Evolutionary conservation across 2,797 vertebrate species (phyloP).

Genomic region (Miichthys miiuy): DNA sequence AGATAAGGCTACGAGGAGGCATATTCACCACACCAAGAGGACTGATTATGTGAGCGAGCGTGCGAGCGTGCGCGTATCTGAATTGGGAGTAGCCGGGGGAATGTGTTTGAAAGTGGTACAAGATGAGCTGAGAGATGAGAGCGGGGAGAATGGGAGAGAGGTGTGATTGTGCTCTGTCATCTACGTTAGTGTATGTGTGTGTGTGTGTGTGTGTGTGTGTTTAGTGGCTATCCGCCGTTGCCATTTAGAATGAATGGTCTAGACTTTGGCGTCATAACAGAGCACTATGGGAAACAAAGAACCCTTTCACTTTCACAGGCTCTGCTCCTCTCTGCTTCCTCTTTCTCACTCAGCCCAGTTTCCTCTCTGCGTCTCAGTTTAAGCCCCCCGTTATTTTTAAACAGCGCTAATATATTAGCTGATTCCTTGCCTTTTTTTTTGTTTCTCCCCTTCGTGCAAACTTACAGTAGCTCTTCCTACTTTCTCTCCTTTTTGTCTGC

Average conservation of each 20-base stretch:
- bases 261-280: conserved; percentile 67
- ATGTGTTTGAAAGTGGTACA: conserved; percentile 59
- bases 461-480: conserved; percentile 16
- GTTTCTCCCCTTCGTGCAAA: neutral
- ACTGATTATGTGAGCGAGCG: conserved; percentile 55
- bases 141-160: conserved; percentile 56
- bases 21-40: conserved; percentile 58
- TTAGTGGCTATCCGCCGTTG: conserved; percentile 25
- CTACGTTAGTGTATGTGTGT: conserved; percentile 36
- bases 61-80: conserved; percentile 29
- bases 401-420: conserved; percentile 35
- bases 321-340: conserved; percentile 53
- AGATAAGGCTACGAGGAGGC: conserved; percentile 70
- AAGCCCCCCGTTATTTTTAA: conserved; percentile 49
- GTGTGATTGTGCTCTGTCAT: conserved; percentile 69
- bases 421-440: conserved; percentile 13
- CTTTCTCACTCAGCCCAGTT: conserved; percentile 46
- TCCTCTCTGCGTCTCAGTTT: conserved; percentile 40
- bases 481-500: conserved; percentile 48
- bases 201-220: conserved; percentile 25
- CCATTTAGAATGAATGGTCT: conserved; percentile 66
- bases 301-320: conserved; percentile 68
- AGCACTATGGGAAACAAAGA: conserved; percentile 73
- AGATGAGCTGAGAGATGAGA: conserved; percentile 71
- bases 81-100: conserved; percentile 53